phyloP scores from a whole-genome alignment of 1,140 invertebrate species.

The Brachionus calyciflorus region DNA sequence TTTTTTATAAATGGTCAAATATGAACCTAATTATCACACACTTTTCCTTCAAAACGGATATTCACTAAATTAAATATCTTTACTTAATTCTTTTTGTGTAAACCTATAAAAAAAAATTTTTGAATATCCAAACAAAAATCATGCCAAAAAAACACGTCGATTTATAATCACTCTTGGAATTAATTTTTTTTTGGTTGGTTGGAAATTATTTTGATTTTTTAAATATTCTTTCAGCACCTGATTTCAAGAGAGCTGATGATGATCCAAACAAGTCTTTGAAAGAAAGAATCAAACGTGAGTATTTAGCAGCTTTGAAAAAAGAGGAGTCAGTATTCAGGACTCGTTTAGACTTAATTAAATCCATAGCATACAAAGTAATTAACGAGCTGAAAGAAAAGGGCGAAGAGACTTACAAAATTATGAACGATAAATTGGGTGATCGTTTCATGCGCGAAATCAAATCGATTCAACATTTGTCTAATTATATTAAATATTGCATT shows the following conservation, averaged over 20 bases:
- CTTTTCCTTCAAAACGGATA: no score
- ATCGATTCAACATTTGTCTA: conserved; percentile 59
- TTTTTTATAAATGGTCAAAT: no score
- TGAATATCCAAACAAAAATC: no score
- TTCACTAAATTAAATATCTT: no score
- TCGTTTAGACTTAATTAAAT: conserved; percentile 55
- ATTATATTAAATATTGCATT: conserved; percentile 55
- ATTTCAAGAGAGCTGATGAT: conserved; percentile 56
- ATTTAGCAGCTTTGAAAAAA: conserved; percentile 56
- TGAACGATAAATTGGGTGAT: conserved; percentile 60
- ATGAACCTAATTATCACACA: no score
- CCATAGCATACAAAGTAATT: conserved; percentile 51
- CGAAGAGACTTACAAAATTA: conserved; percentile 56
- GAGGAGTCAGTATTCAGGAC: conserved; percentile 52
- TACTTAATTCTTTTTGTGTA: no score
- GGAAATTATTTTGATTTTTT: no score
- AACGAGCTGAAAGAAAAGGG: conserved; percentile 56
- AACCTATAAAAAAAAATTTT: no score
- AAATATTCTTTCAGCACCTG: conserved; percentile 47
- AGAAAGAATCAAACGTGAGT: conserved; percentile 55
- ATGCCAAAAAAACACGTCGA: no score
- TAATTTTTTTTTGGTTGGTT: no score
- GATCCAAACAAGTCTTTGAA: conserved; percentile 52
- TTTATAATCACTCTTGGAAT: no score
- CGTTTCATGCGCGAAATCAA: conserved; percentile 59